Conservation (phyloP, 2,113 vertebrate genomes). For the Amphilophus citrinellus region DNA sequence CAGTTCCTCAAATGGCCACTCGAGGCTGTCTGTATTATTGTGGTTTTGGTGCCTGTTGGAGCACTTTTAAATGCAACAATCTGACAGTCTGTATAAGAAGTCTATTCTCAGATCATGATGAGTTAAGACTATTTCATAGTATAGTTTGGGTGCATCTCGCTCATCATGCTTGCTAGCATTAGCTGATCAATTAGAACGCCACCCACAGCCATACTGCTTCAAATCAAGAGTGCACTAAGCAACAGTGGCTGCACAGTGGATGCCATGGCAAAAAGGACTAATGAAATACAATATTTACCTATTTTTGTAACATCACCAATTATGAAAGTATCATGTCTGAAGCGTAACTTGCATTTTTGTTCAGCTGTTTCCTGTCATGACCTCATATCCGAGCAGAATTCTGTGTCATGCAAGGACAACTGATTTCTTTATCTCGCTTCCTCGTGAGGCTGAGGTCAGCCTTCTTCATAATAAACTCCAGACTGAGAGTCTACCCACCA, state of each 20-base stretch:
- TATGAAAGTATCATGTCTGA: not conserved
- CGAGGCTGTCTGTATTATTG: not conserved
- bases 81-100: not conserved
- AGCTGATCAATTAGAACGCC: no score
- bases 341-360: not conserved
- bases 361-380: not conserved
- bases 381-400: not conserved
- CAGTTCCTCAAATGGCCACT: conserved; percentile 2
- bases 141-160: no score
- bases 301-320: not conserved
- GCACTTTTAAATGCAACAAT: no score
- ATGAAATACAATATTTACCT: no score
- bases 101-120: no score
- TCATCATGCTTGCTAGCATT: no score
- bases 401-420: not conserved
- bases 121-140: no score
- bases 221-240: not conserved
- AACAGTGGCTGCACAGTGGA: not conserved
- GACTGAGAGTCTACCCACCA: conserved; percentile 15
- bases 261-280: no score
- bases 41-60: not conserved
- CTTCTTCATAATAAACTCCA: conserved; percentile 11
- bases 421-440: not conserved
- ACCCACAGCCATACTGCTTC: not conserved
- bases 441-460: conserved; percentile 28